A percentile compares a stretch with the other conserved stretches of the same genome.
phyloP scores from a whole-genome alignment of 2,113 vertebrate species.

The Microtus ochrogaster region DNA sequence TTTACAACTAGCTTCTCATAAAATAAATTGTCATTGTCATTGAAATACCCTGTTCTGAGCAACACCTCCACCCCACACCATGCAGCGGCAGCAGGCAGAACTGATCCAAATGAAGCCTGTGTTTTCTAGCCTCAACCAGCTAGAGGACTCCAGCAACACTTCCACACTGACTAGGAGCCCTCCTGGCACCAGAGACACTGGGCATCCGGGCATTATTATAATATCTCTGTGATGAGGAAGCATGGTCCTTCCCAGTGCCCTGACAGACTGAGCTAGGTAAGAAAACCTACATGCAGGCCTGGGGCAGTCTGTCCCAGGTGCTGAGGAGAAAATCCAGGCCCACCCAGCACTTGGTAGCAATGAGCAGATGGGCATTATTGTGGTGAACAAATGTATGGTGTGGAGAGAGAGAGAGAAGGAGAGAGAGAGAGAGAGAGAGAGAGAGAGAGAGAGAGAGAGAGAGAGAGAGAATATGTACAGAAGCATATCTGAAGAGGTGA shows the following conservation, averaged over 20 bases:
- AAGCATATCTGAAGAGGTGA: not conserved
- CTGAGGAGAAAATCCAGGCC: not conserved
- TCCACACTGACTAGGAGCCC: not conserved
- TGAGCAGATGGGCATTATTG: not conserved
- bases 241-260: not conserved
- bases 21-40: not conserved
- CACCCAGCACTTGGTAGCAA: not conserved
- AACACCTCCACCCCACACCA: not conserved
- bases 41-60: not conserved
- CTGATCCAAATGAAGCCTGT: not conserved
- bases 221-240: not conserved
- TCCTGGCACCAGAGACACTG: no score
- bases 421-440: no score
- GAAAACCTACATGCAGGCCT: not conserved
- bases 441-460: no score
- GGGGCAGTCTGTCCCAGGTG: not conserved
- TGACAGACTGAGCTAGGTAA: not conserved
- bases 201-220: not conserved
- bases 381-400: not conserved
- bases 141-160: not conserved
- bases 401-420: not conserved
- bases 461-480: not conserved
- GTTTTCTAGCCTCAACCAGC: not conserved
- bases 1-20: not conserved
- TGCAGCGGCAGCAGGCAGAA: rapidly evolving